A percentile compares a stretch with the other conserved stretches of the same genome.
phyloP scores from a whole-genome alignment of 2,113 vertebrate species.

The Terrapene triunguis region DNA sequence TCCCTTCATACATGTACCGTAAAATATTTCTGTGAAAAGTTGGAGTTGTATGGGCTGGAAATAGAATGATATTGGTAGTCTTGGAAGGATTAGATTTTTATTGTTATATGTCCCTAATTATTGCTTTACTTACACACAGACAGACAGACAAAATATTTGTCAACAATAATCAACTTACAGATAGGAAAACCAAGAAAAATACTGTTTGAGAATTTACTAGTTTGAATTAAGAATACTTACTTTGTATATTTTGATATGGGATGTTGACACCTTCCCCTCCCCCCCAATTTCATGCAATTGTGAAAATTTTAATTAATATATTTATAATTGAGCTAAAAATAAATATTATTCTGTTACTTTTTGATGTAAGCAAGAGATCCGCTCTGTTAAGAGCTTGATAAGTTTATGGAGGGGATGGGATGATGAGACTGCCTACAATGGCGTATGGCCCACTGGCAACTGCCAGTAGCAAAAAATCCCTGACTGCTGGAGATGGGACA shows the following conservation, averaged over 20 bases:
- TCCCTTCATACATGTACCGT: not conserved
- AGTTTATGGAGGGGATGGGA: not conserved
- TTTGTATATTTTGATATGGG: not conserved
- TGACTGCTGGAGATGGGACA: not conserved
- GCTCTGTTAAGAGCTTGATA: not conserved
- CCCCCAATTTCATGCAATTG: not conserved
- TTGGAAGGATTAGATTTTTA: not conserved
- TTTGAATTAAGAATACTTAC: not conserved
- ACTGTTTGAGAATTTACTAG: not conserved
- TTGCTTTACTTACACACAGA: not conserved
- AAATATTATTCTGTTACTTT: not conserved
- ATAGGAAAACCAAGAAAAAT: not conserved
- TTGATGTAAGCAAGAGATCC: not conserved
- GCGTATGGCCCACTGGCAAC: not conserved
- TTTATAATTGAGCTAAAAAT: not conserved
- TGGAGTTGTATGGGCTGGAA: not conserved
- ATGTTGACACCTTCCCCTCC: not conserved
- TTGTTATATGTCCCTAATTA: not conserved
- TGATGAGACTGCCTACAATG: not conserved
- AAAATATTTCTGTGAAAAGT: not conserved
- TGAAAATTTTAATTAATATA: not conserved
- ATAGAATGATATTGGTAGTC: accelerated
- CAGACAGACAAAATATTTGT: not conserved
- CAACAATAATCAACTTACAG: not conserved
- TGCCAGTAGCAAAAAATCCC: not conserved